Percentiles rank a stretch among this genome's conserved stretches.
phyloP scores from a whole-genome alignment of 2,888 invertebrate species.

The Pycnomerus fuliginosus region DNA sequence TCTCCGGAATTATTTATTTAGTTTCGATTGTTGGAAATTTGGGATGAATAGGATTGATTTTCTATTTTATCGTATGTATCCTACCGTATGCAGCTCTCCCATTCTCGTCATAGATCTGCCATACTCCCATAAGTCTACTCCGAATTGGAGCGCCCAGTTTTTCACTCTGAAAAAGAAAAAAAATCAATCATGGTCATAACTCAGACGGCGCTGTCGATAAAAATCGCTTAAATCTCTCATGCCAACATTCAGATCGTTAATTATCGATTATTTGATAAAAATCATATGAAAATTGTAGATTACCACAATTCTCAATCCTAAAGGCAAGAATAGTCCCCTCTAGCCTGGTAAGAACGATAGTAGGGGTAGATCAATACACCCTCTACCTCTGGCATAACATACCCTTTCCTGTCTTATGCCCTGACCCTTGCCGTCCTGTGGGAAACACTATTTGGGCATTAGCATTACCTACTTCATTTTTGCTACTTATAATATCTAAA shows the following conservation, averaged over 20 bases:
- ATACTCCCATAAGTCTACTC: conserved; percentile 87
- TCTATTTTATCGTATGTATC: not conserved
- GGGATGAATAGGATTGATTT: too few relatives aligned
- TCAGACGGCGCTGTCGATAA: too few relatives aligned
- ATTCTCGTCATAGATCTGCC: conserved; percentile 85
- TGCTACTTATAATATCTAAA: too few relatives aligned
- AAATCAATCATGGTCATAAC: not conserved
- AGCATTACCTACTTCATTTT: too few relatives aligned
- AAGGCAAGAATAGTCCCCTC: conserved; percentile 38
- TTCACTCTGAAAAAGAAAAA: conserved; percentile 68
- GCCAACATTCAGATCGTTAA: too few relatives aligned
- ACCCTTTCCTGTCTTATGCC: conserved; percentile 39
- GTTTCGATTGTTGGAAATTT: too few relatives aligned
- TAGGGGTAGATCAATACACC: conserved; percentile 42
- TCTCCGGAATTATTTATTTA: too few relatives aligned
- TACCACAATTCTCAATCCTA: conserved; percentile 29
- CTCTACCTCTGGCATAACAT: conserved; percentile 37
- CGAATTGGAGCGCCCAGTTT: conserved; percentile 90
- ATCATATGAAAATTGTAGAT: conserved; percentile 24
- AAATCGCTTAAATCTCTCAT: too few relatives aligned
- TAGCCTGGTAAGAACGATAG: conserved; percentile 33
- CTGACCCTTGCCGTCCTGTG: conserved; percentile 33
- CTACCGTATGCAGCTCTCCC: conserved; percentile 84
- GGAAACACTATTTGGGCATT: conserved; percentile 30
- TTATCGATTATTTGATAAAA: too few relatives aligned